Evolutionary conservation across 2,113 vertebrate species (phyloP).

Genomic region (Pardalotus punctatus): DNA sequence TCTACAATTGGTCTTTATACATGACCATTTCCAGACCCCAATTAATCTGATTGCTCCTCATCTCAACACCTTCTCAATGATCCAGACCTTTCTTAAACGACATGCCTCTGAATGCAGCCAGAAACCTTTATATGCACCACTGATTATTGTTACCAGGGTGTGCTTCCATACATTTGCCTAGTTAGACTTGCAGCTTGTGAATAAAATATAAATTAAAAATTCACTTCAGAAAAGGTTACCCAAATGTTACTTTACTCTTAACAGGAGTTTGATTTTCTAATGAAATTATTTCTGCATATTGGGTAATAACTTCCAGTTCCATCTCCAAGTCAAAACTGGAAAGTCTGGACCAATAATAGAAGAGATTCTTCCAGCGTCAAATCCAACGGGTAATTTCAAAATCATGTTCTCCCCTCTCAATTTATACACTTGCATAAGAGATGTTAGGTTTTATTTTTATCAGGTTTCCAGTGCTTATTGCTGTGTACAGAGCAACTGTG

Average conservation of each 20-base stretch:
- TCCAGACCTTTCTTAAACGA: background rate
- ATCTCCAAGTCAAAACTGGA: background rate
- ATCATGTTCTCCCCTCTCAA: fast-evolving
- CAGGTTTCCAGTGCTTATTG: background rate
- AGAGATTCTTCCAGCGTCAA: background rate
- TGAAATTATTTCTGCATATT: background rate
- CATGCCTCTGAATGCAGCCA: background rate
- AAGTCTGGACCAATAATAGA: background rate
- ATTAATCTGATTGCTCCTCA: background rate
- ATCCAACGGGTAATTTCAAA: background rate
- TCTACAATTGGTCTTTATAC: background rate
- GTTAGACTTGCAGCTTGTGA: background rate
- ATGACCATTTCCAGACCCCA: background rate
- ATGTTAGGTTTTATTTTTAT: background rate
- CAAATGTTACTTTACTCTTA: background rate
- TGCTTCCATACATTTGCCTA: background rate
- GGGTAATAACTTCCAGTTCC: background rate
- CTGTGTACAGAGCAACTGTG: background rate
- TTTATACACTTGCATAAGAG: background rate
- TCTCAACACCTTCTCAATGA: fast-evolving
- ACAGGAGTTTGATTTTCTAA: background rate
- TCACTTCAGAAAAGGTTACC: background rate
- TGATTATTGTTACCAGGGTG: background rate
- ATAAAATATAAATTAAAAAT: background rate
- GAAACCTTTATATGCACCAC: background rate